Percentiles rank a stretch among this genome's conserved stretches.
These are phyloP conservation scores for Phainopepla nitens DNA, from an alignment of 2,113 vertebrate genomes.

Conservation along the genomic window DNA sequence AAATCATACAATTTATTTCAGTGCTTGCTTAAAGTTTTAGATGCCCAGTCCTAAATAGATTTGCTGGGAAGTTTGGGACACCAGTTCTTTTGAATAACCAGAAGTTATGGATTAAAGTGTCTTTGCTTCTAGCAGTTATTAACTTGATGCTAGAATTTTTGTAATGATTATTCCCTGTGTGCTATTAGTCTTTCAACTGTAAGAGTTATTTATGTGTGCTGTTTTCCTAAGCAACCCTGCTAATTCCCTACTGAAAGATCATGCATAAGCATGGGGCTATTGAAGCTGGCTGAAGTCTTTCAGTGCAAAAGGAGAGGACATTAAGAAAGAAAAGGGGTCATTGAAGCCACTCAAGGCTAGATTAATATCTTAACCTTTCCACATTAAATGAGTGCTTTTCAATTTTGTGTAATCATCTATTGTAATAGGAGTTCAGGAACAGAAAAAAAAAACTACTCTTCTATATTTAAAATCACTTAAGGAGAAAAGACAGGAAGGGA, in stretches of 20 bases:
- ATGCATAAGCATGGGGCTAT: neutral
- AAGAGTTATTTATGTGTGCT: slow-evolving; percentile 14
- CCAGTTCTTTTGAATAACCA: neutral
- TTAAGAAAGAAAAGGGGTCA: neutral
- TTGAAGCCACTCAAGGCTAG: slow-evolving; percentile 29
- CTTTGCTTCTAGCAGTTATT: neutral
- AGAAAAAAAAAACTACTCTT: neutral
- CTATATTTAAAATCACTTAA: neutral
- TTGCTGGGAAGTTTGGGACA: neutral
- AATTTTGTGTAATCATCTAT: neutral
- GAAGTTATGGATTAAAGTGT: neutral
- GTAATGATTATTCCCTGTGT: neutral
- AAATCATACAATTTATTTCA: neutral
- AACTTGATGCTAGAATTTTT: neutral
- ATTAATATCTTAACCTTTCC: neutral
- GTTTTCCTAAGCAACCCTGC: slow-evolving; percentile 6
- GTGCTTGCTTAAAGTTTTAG: neutral
- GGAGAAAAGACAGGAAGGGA: neutral
- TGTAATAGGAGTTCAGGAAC: neutral
- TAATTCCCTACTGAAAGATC: neutral
- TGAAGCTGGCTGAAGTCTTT: neutral
- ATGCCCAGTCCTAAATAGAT: neutral
- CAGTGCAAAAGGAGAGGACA: neutral
- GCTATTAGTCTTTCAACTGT: neutral
- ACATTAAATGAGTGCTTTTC: neutral